A percentile compares a stretch with the other conserved stretches of the same genome.
phyloP scores from a whole-genome alignment of 2,113 vertebrate genomes.

The Synchiropus splendidus region DNA sequence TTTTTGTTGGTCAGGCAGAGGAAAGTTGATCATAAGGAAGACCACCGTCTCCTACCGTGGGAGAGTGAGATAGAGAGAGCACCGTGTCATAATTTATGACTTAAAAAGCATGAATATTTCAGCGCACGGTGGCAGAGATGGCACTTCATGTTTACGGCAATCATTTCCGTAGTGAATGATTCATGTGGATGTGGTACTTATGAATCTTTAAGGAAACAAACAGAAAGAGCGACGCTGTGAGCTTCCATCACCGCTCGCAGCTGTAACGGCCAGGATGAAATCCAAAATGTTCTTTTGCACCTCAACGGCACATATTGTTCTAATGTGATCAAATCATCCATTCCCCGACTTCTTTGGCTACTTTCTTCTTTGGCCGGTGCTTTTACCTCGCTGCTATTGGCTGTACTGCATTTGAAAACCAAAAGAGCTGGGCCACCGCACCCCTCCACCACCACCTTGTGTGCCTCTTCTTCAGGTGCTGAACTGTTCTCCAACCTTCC shows the following conservation, averaged over 20 bases:
- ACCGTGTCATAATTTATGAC: slow-evolving; percentile 66
- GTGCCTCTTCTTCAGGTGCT: too few species aligned
- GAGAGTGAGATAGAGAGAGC: too few species aligned
- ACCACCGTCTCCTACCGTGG: slow-evolving; percentile 18
- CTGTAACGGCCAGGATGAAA: too few species aligned
- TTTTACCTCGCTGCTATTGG: too few species aligned
- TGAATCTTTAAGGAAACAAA: slow-evolving; percentile 65
- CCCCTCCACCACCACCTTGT: too few species aligned
- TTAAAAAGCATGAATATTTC: slow-evolving; percentile 66
- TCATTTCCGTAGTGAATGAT: slow-evolving; percentile 67
- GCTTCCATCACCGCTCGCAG: slow-evolving; percentile 14
- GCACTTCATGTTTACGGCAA: slow-evolving; percentile 64
- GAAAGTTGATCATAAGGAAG: slow-evolving; percentile 23
- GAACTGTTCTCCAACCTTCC: too few species aligned
- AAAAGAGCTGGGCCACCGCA: too few species aligned
- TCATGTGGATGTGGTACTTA: slow-evolving; percentile 53
- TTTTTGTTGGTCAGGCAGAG: slow-evolving; percentile 17
- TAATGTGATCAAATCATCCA: too few species aligned
- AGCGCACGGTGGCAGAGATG: slow-evolving; percentile 56
- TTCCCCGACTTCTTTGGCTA: too few species aligned
- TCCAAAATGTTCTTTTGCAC: background rate
- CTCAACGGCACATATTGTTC: background rate
- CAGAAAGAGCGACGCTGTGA: slow-evolving; percentile 45
- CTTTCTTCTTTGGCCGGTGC: too few species aligned
- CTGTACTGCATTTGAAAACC: too few species aligned